These are phyloP conservation scores for Cynopterus brachyotis DNA, from an alignment of 2,113 vertebrate genomes.

Conservation along the genomic window DNA sequence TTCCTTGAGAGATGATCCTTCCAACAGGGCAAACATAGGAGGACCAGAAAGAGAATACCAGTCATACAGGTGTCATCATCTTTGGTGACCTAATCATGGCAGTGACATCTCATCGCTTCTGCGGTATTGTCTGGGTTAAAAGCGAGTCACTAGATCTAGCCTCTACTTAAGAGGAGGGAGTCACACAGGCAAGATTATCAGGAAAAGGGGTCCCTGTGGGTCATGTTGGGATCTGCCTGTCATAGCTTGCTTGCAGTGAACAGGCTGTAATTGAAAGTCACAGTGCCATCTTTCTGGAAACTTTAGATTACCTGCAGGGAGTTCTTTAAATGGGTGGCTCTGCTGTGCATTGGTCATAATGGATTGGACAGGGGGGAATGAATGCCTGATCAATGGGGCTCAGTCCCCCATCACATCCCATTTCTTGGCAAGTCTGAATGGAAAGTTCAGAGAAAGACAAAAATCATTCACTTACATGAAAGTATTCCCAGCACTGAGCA, in stretches of 20 bases:
- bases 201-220: neutral
- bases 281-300: neutral
- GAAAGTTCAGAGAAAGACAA: neutral
- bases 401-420: neutral
- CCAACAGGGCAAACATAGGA: neutral
- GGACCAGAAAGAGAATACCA: neutral
- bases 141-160: neutral
- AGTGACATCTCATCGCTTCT: neutral
- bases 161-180: neutral
- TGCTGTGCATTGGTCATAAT: neutral
- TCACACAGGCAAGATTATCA: neutral
- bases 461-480: neutral
- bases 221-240: neutral
- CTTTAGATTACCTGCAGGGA: neutral
- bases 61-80: neutral
- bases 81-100: neutral
- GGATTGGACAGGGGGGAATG: neutral
- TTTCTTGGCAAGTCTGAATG: neutral
- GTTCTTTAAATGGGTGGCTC: neutral
- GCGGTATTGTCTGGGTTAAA: neutral
- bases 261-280: neutral
- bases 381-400: neutral
- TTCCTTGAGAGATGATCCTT: neutral
- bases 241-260: neutral
- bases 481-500: neutral